Evolutionary conservation across 2,888 invertebrate species (phyloP).

Genomic region (Ophonus ardosiacus): DNA sequence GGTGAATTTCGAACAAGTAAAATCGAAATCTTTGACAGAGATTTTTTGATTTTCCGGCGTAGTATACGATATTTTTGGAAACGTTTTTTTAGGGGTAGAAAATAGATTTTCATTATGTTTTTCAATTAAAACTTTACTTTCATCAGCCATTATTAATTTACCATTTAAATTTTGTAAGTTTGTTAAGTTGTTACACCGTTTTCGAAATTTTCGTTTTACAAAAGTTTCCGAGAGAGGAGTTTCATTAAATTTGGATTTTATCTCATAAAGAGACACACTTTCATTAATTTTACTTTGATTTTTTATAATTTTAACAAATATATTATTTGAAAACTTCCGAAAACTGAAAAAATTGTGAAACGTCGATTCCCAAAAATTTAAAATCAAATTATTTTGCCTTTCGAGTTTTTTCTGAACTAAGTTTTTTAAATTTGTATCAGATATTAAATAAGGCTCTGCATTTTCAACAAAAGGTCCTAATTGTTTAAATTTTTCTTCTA

Average conservation of each 20-base stretch:
- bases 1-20: neutral
- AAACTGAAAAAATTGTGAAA: neutral
- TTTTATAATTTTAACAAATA: neutral
- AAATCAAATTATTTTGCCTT: neutral
- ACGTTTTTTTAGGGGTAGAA: conserved; percentile 8
- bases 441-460: neutral
- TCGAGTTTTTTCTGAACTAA: neutral
- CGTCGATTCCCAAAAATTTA: neutral
- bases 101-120: neutral
- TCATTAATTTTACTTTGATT: conserved; percentile 27
- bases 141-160: neutral
- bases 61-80: neutral
- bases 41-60: conserved; percentile 15
- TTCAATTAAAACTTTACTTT: neutral
- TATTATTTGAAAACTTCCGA: neutral
- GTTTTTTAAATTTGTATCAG: neutral
- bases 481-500: conserved; percentile 6
- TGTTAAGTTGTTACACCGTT: conserved; percentile 6
- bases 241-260: neutral
- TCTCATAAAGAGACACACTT: neutral
- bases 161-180: conserved; percentile 15
- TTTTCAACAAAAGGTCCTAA: neutral
- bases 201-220: conserved; percentile 3
- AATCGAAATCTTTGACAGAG: neutral
- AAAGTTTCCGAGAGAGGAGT: neutral